Conservation (phyloP, 1,140 invertebrate species). For the Caenorhabditis tropicalis region DNA sequence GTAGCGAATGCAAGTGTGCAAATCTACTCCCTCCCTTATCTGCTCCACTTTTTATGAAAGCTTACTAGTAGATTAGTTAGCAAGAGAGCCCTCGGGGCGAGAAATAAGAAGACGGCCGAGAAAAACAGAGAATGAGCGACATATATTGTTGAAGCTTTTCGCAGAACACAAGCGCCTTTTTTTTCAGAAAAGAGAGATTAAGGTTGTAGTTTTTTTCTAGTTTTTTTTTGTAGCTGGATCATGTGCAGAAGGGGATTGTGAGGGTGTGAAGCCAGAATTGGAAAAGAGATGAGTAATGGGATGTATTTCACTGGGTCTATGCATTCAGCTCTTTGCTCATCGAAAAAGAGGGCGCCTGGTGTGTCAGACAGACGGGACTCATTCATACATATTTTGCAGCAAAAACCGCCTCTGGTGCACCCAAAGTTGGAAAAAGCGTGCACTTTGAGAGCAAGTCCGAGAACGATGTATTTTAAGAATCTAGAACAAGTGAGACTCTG, state of each 20-base stretch:
- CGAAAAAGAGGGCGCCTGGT: neutral
- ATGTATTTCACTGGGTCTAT: neutral
- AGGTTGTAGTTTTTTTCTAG: neutral
- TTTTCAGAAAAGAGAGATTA: neutral
- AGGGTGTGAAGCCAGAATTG: neutral
- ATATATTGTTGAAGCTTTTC: too few species aligned
- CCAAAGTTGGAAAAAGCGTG: neutral
- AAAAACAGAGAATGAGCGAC: neutral
- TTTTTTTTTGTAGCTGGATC: neutral
- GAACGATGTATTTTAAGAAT: neutral
- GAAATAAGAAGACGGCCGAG: neutral
- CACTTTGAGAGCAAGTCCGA: neutral
- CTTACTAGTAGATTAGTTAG: neutral
- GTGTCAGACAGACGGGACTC: neutral
- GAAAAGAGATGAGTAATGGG: neutral
- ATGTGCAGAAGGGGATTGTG: too few species aligned
- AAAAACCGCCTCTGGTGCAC: neutral
- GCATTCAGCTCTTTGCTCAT: neutral
- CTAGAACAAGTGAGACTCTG: neutral
- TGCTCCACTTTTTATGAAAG: neutral
- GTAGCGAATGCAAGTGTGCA: neutral
- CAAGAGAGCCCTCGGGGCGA: neutral
- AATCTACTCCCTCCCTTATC: too few species aligned
- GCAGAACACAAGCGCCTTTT: too few species aligned
- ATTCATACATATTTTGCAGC: conserved; percentile 1